Percentiles rank a stretch among this genome's conserved stretches.
These are phyloP conservation scores for Micropoecilia bifurca DNA, from an alignment of 2,797 vertebrate genomes.

Conservation along the genomic window DNA sequence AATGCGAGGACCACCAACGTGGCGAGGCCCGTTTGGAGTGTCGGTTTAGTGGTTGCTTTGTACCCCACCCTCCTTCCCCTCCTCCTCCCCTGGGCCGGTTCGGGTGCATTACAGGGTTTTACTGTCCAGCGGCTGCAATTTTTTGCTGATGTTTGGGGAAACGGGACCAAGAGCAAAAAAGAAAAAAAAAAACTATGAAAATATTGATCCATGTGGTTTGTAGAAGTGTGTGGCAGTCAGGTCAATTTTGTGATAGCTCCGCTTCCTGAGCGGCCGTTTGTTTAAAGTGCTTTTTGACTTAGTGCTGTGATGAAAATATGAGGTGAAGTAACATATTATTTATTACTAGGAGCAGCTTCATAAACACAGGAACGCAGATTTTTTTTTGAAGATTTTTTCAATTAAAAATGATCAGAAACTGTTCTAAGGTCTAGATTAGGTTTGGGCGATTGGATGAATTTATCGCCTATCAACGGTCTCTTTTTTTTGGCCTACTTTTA, in stretches of 20 bases:
- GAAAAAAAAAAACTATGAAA: conserved; percentile 44
- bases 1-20: conserved; percentile 71
- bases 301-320: neutral
- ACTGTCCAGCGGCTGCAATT: conserved; percentile 35
- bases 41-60: conserved; percentile 45
- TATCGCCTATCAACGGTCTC: too few species aligned
- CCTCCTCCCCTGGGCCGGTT: conserved; percentile 1
- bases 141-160: conserved; percentile 53
- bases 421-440: neutral
- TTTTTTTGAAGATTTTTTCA: neutral
- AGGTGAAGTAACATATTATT: conserved; percentile 9
- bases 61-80: conserved; percentile 21
- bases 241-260: conserved; percentile 30
- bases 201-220: conserved; percentile 55
- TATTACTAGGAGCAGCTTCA: neutral
- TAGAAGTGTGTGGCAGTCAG: conserved; percentile 12
- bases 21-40: conserved; percentile 50
- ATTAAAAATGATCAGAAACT: neutral
- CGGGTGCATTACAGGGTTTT: conserved; percentile 55
- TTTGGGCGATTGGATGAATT: too few species aligned
- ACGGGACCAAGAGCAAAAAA: conserved; percentile 25
- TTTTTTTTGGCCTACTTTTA: too few species aligned
- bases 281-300: conserved; percentile 1
- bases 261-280: conserved; percentile 22
- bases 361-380: neutral